Evolutionary conservation across 1,140 invertebrate genomes (phyloP).

Genomic region (Camponotus pennsylvanicus): DNA sequence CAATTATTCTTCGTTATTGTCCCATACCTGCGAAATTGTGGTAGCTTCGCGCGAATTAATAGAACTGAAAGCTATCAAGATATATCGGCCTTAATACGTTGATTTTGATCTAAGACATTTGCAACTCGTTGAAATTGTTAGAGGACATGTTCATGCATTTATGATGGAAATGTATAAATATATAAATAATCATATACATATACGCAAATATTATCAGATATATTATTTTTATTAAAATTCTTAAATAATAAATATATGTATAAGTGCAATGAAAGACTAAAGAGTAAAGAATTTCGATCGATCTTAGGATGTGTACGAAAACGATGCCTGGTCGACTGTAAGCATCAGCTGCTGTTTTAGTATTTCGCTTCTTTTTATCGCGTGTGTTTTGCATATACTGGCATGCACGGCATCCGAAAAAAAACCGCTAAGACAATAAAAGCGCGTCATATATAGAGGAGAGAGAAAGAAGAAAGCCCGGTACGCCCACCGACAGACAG

Average conservation of each 20-base stretch:
- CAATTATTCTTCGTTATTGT: slow-evolving; percentile 71
- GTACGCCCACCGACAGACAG: slow-evolving; percentile 37
- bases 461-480: background rate
- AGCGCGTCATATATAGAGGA: background rate
- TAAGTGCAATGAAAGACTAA: background rate
- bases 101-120: background rate
- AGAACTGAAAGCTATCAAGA: slow-evolving; percentile 26
- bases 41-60: slow-evolving; percentile 62
- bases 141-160: background rate
- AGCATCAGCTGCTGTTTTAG: slow-evolving; percentile 43
- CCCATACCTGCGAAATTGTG: slow-evolving; percentile 31
- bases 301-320: background rate
- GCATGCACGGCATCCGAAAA: slow-evolving; percentile 26
- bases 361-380: slow-evolving; percentile 35
- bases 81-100: background rate
- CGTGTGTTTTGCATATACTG: slow-evolving; percentile 34
- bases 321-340: slow-evolving; percentile 13
- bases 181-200: background rate
- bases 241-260: too few species aligned
- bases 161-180: background rate
- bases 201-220: too few species aligned
- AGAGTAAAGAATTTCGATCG: background rate
- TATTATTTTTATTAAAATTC: too few species aligned
- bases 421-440: slow-evolving; percentile 50
- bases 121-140: background rate